Conservation (phyloP, 2,113 vertebrate species). For the Butorides virescens region DNA sequence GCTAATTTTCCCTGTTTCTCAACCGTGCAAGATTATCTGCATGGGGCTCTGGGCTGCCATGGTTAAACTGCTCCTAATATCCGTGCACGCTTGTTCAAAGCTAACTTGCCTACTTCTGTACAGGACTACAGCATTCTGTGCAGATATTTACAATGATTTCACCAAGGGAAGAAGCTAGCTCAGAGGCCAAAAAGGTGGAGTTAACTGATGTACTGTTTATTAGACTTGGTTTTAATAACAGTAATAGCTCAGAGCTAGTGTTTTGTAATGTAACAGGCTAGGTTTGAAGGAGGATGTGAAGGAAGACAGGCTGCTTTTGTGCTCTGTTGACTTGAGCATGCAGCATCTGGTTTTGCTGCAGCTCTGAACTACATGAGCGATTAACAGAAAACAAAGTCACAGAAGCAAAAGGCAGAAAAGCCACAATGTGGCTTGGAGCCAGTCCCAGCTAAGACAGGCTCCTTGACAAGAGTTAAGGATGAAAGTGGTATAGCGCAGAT, state of each 20-base stretch:
- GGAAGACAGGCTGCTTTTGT: not conserved
- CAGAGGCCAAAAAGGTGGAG: not conserved
- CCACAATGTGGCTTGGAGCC: not conserved
- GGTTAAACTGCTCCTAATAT: not conserved
- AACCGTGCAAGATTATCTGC: not conserved
- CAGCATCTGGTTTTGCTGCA: not conserved
- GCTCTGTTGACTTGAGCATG: not conserved
- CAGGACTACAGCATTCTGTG: not conserved
- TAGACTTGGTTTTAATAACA: not conserved
- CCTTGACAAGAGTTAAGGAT: not conserved
- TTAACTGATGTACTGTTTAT: not conserved
- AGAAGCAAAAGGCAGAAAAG: not conserved
- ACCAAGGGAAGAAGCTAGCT: not conserved
- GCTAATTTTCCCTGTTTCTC: not conserved
- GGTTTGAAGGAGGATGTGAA: not conserved
- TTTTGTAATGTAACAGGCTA: not conserved
- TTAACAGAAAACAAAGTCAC: conserved; percentile 12
- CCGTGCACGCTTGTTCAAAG: not conserved
- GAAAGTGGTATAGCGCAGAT: not conserved
- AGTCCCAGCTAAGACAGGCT: not conserved
- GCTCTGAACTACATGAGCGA: not conserved
- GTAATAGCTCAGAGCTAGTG: not conserved
- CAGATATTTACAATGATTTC: not conserved
- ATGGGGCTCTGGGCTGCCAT: not conserved
- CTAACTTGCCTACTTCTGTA: not conserved